Base-by-base conservation (phyloP, 2,113 vertebrate genomes). In the Etia nguti region DNA sequence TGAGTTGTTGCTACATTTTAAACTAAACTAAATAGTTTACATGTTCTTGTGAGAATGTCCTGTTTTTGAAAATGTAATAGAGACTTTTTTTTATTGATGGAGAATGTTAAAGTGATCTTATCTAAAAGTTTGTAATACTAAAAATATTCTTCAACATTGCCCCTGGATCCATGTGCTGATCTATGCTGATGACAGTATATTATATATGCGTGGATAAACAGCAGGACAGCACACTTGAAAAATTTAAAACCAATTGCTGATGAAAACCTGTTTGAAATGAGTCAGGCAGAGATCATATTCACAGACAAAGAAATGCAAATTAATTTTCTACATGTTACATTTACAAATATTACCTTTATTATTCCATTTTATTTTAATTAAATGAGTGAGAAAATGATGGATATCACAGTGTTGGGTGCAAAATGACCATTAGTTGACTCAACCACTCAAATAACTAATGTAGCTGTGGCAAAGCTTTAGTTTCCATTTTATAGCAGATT, bases 361-460 rank as follows among this genome's bases (percentile, higher is more conserved):
- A 2, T 62, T 34, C 36, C 16, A 36, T 62, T 62, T 0, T 0
- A 54, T 59, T 29, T 31, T 12, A 62, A 36, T 36, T 34, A 62
- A 62, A 36, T 62, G 6, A 0, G 9, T 12, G 31, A 4, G 29
- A 60, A 60, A 60, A 59, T 59, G 56, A 29, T 29, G 7, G 24
- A 3, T 16, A 16, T 1, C 57, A 34, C 24, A 34, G 18, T 62
- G 29, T 36, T 62, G 59, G 31, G 4, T 36, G 18, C 0, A 62
- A 62, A 62, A 62, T 36, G 31, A 29, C 10, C 57, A 62, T 62
- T 62, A 1, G 59, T n/a, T 62, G 59, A 62, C 1, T 3, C 59
- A 62, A 12, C 0, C 10, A 36, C 9, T 11, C 10, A 0, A 0
- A 36, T 20, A 36, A 10, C 2, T 36, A 18, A 20, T 62, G 31